Evolutionary conservation across 2,797 vertebrate species (phyloP).

Genomic region (Lagodon rhomboides): DNA sequence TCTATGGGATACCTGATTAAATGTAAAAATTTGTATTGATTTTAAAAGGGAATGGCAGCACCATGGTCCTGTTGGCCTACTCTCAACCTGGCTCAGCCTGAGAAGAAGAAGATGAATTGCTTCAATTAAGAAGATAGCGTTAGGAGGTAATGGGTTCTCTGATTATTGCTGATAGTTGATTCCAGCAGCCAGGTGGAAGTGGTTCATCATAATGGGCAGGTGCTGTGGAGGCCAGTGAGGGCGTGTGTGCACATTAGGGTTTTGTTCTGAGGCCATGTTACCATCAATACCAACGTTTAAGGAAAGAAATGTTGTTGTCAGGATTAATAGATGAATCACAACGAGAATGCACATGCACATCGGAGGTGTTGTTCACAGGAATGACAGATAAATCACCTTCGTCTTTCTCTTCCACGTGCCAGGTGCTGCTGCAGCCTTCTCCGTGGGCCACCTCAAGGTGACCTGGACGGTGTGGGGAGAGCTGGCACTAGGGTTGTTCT

Average conservation of each 20-base stretch:
- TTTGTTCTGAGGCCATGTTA: conserved; percentile 11
- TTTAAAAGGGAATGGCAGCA: conserved; percentile 35
- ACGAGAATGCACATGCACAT: conserved; percentile 5
- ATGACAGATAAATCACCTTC: conserved; percentile 9
- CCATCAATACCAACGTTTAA: background rate
- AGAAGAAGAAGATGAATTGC: conserved; percentile 66
- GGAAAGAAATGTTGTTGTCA: background rate
- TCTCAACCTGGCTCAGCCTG: conserved; percentile 23
- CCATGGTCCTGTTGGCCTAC: conserved; percentile 30
- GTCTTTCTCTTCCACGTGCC: conserved; percentile 18
- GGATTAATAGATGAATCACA: conserved; percentile 27
- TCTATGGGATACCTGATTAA: conserved; percentile 45
- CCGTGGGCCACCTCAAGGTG: conserved; percentile 77
- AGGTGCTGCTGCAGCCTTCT: conserved; percentile 84
- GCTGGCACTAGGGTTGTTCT: conserved; percentile 83
- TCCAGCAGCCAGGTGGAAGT: conserved; percentile 33
- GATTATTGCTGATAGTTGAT: conserved; percentile 68
- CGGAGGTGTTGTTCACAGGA: background rate
- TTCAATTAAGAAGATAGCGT: conserved; percentile 71
- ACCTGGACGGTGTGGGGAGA: conserved; percentile 84
- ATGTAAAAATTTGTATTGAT: conserved; percentile 66
- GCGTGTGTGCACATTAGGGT: conserved; percentile 4
- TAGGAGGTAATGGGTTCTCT: conserved; percentile 63
- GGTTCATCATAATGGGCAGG: conserved; percentile 39
- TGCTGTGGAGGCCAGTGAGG: conserved; percentile 16